Percentiles rank a stretch among this genome's conserved stretches.
Conservation (phyloP, 2,888 invertebrate genomes). For the Drosophila eohydei region DNA sequence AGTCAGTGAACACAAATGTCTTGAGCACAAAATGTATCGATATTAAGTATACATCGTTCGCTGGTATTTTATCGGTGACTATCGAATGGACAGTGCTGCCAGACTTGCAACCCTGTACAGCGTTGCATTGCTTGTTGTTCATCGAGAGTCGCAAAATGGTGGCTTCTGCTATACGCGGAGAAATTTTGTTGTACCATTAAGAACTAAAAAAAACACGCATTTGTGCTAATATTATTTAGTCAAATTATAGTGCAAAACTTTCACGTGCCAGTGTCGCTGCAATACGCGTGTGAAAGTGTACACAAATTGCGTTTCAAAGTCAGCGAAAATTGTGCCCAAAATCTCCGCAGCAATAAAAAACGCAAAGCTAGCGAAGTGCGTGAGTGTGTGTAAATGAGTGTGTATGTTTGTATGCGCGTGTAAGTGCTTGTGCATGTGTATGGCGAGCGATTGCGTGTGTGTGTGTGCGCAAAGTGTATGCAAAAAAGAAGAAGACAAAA, state of each 20-base stretch:
- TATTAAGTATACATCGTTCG: background rate
- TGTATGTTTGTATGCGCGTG: conserved; percentile 45
- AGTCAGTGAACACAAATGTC: background rate
- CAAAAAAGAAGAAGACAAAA: conserved; percentile 78
- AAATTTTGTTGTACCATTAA: conserved; percentile 76
- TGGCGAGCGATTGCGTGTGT: conserved; percentile 54
- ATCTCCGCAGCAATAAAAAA: conserved; percentile 60
- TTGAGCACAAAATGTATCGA: conserved; percentile 20
- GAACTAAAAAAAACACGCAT: conserved; percentile 72
- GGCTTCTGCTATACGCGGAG: conserved; percentile 81
- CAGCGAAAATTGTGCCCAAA: conserved; percentile 64
- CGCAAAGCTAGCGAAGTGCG: conserved; percentile 73
- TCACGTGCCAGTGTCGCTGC: conserved; percentile 55
- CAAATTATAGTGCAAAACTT: conserved; percentile 70
- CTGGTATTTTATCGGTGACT: conserved; percentile 21
- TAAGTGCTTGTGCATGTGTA: conserved; percentile 54
- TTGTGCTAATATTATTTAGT: conserved; percentile 63
- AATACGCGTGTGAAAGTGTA: conserved; percentile 57
- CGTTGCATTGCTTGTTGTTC: conserved; percentile 61
- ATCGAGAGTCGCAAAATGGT: conserved; percentile 79
- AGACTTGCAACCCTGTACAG: conserved; percentile 53
- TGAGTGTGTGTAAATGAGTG: conserved; percentile 58
- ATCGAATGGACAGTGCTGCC: conserved; percentile 50
- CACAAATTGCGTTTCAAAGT: conserved; percentile 45
- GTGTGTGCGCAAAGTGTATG: conserved; percentile 79